These are phyloP conservation scores for Dryocosmus kuriphilus DNA, from an alignment of 2,888 invertebrate genomes.

Conservation along the genomic window DNA sequence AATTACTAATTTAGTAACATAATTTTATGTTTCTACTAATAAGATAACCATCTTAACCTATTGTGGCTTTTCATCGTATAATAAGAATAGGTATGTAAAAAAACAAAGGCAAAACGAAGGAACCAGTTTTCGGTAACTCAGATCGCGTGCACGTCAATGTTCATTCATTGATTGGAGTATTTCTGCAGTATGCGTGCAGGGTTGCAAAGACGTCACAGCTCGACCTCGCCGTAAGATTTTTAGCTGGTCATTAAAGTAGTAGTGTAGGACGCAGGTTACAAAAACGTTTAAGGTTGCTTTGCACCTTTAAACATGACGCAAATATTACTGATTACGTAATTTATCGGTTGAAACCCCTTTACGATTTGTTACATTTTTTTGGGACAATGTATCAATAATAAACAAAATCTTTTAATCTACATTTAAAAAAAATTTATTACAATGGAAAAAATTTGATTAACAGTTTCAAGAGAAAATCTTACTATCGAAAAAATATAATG, in stretches of 20 bases:
- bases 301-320: slow-evolving; percentile 11
- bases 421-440: background rate
- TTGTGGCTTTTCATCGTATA: too few species aligned
- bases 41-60: too few species aligned
- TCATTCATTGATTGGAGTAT: slow-evolving; percentile 29
- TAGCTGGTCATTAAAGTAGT: slow-evolving; percentile 18
- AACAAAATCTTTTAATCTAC: background rate
- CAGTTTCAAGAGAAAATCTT: too few species aligned
- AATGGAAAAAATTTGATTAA: too few species aligned
- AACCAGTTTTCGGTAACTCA: background rate
- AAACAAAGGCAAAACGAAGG: too few species aligned
- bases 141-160: slow-evolving; percentile 22
- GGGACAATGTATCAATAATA: background rate
- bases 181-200: slow-evolving; percentile 14
- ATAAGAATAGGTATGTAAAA: too few species aligned
- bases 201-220: slow-evolving; percentile 16
- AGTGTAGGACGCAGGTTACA: slow-evolving; percentile 2
- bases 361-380: background rate
- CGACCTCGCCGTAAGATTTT: slow-evolving; percentile 22
- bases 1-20: too few species aligned
- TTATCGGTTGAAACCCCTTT: background rate
- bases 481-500: too few species aligned
- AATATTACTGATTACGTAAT: background rate
- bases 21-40: too few species aligned
- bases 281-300: background rate